Percentiles rank a stretch among this genome's conserved stretches.
These are phyloP conservation scores for Flabesymbios commensalis DNA, from an alignment of 2,888 invertebrate species.

Conservation along the genomic window DNA sequence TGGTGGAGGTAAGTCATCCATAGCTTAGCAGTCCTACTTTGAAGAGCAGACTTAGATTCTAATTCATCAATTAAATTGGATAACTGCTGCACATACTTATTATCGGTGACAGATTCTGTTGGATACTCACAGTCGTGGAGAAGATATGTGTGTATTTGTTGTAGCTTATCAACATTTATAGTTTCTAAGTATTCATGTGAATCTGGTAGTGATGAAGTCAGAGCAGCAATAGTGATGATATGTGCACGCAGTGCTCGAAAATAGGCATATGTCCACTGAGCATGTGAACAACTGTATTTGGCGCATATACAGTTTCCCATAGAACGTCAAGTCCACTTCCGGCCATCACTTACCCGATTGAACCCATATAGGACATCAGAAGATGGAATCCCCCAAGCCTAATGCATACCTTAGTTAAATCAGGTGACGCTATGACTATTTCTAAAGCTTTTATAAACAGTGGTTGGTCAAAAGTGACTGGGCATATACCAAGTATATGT, in stretches of 20 bases:
- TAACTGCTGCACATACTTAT: no score
- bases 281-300: neutral
- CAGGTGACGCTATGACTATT: neutral
- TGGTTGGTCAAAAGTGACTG: constrained; percentile 1
- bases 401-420: neutral
- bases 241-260: neutral
- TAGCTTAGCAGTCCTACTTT: neutral
- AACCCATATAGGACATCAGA: neutral
- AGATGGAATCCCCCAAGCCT: constrained; percentile 2
- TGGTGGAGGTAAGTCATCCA: neutral
- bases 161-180: neutral
- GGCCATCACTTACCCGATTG: neutral
- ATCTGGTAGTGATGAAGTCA: neutral
- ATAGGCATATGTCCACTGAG: constrained; percentile 1
- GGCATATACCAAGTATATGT: neutral
- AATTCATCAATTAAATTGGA: neutral
- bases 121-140: neutral
- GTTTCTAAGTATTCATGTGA: neutral
- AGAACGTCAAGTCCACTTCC: neutral
- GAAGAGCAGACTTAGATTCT: neutral
- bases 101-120: no score
- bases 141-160: neutral
- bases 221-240: neutral
- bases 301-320: neutral
- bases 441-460: neutral